Evolutionary conservation across 2,797 vertebrate species (phyloP).

Genomic region (Phrynocephalus guinanensis): DNA sequence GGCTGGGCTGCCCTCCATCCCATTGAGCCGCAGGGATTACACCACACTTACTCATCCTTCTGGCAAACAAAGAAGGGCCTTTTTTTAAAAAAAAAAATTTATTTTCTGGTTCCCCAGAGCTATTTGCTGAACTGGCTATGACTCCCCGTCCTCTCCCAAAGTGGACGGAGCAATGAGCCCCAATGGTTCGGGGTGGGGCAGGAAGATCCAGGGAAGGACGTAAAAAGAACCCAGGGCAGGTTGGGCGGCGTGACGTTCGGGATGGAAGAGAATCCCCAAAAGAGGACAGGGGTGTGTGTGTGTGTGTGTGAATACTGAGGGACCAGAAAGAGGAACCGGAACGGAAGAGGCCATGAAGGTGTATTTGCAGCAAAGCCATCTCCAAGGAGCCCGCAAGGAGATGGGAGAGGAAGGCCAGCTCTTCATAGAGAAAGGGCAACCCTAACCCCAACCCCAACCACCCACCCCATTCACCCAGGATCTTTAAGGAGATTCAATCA

Average conservation of each 20-base stretch:
- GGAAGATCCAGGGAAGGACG: background rate
- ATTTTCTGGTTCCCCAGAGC: background rate
- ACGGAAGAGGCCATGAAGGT: background rate
- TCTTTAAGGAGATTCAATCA: no score
- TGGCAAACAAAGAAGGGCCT: background rate
- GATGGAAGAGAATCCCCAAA: background rate
- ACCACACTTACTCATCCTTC: background rate
- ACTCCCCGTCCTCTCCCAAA: constrained; percentile 4
- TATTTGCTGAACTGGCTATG: constrained; percentile 11
- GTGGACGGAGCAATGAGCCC: background rate
- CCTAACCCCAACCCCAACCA: no score
- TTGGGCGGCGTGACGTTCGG: no score
- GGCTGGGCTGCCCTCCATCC: background rate
- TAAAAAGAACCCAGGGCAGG: background rate
- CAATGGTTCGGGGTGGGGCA: background rate
- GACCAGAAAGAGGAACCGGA: background rate
- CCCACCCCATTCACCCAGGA: no score
- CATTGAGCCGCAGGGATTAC: background rate
- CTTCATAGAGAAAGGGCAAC: background rate
- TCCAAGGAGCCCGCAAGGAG: background rate
- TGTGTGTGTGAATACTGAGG: background rate
- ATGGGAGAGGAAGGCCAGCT: background rate
- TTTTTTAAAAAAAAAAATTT: no score
- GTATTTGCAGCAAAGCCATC: background rate
- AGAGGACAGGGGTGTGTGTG: background rate